A percentile compares a stretch with the other conserved stretches of the same genome.
Conservation (phyloP, 2,888 invertebrate species). For the Nephrotoma appendiculata region DNA sequence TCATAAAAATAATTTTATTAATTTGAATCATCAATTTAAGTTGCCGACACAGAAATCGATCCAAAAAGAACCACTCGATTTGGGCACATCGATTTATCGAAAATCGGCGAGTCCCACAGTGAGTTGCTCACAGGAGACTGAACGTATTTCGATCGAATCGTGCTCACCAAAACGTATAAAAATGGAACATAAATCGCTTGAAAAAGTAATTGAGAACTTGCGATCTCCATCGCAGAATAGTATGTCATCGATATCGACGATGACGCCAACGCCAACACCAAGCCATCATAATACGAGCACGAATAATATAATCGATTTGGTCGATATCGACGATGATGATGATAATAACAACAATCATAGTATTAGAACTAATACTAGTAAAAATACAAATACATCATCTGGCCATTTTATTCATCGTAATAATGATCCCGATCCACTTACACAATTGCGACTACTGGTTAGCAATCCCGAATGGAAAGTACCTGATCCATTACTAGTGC, state of each 20-base stretch:
- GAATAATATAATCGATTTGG: neutral
- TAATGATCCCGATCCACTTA: conserved; percentile 46
- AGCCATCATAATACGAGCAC: neutral
- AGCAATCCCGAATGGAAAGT: conserved; percentile 51
- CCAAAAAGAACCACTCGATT: conserved; percentile 52
- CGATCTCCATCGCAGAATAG: neutral
- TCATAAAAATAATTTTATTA: conserved; percentile 19
- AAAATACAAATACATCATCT: neutral
- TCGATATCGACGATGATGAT: neutral
- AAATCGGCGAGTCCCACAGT: conserved; percentile 58
- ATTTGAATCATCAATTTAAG: conserved; percentile 17
- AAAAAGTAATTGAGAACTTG: conserved; percentile 21
- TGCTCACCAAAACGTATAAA: conserved; percentile 33
- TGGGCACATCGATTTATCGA: conserved; percentile 41
- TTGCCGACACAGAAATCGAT: neutral
- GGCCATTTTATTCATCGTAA: conserved; percentile 11
- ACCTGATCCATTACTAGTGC: conserved; percentile 69
- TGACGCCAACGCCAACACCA: neutral
- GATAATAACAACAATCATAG: neutral
- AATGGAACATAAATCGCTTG: conserved; percentile 30
- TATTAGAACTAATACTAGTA: neutral
- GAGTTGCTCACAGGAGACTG: conserved; percentile 45
- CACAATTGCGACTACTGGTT: conserved; percentile 55
- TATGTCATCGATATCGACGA: neutral
- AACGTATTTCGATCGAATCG: conserved; percentile 30